phyloP scores from a whole-genome alignment of 2,888 invertebrate genomes.

The Melipona beecheii region DNA sequence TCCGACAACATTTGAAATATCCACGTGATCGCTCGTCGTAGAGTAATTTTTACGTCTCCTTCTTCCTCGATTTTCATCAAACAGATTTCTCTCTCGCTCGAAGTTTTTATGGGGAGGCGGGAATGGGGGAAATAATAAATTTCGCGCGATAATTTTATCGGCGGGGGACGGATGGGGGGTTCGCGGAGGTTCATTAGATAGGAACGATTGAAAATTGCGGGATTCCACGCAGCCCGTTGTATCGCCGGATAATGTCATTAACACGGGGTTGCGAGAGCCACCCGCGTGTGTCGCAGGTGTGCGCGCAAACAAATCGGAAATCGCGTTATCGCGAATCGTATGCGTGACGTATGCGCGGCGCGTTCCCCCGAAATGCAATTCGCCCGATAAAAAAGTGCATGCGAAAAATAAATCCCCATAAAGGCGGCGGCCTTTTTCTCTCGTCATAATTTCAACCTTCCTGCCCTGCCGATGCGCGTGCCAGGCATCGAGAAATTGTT shows the following conservation, averaged over 20 bases:
- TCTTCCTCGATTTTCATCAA: neutral
- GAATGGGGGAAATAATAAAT: neutral
- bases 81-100: too few relatives aligned
- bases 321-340: constrained; percentile 36
- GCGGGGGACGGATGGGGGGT: too few relatives aligned
- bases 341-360: constrained; percentile 24
- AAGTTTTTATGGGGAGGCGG: neutral
- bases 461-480: neutral
- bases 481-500: neutral
- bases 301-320: constrained; percentile 51
- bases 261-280: neutral
- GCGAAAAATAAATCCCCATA: constrained; percentile 27
- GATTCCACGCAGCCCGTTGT: constrained; percentile 4
- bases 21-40: too few relatives aligned
- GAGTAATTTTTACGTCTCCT: too few relatives aligned
- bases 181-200: constrained; percentile 9
- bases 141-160: constrained; percentile 4
- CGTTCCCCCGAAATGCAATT: constrained; percentile 41
- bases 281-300: neutral
- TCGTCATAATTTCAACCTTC: constrained; percentile 25
- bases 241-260: constrained; percentile 35
- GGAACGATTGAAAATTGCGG: constrained; percentile 16
- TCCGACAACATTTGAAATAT: too few relatives aligned
- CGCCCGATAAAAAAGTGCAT: constrained; percentile 36
- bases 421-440: constrained; percentile 5